Evolutionary conservation across 1,140 invertebrate genomes (phyloP).

Genomic region (Drosophila ogumai): DNA sequence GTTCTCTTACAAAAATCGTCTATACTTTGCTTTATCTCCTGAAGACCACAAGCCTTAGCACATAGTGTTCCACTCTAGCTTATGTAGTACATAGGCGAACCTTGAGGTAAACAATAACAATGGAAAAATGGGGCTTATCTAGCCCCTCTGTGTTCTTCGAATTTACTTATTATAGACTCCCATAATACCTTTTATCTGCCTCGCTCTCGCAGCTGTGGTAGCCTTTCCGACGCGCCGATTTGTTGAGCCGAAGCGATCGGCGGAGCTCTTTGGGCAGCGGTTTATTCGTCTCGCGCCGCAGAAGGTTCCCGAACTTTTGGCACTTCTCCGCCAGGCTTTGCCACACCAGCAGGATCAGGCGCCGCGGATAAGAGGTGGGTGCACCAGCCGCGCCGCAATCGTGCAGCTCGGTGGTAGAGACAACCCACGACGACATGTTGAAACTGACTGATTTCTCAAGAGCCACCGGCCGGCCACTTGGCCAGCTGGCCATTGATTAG

Average conservation of each 20-base stretch:
- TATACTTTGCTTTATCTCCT: not conserved
- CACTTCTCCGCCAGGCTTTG: constrained; percentile 56
- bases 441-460: constrained; percentile 54
- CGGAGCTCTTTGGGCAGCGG: constrained; percentile 75
- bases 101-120: constrained; percentile 35
- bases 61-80: not conserved
- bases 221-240: constrained; percentile 85
- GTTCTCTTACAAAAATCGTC: not conserved
- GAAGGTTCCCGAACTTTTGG: constrained; percentile 48
- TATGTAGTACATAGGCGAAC: constrained; percentile 17
- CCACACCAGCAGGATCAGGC: constrained; percentile 55
- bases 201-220: constrained; percentile 86
- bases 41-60: not conserved
- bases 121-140: constrained; percentile 52
- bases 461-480: constrained; percentile 22
- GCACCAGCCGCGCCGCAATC: constrained; percentile 27
- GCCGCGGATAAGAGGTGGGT: not conserved
- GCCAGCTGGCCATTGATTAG: constrained; percentile 57
- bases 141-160: not conserved
- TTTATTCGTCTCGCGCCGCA: constrained; percentile 67
- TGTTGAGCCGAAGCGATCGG: constrained; percentile 74
- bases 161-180: constrained; percentile 5
- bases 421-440: constrained; percentile 71
- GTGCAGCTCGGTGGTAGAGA: constrained; percentile 58
- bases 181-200: constrained; percentile 85